Percentiles rank a stretch among this genome's conserved stretches.
These are phyloP conservation scores for Eilema sororculum DNA, from an alignment of 2,888 invertebrate genomes.

Conservation along the genomic window DNA sequence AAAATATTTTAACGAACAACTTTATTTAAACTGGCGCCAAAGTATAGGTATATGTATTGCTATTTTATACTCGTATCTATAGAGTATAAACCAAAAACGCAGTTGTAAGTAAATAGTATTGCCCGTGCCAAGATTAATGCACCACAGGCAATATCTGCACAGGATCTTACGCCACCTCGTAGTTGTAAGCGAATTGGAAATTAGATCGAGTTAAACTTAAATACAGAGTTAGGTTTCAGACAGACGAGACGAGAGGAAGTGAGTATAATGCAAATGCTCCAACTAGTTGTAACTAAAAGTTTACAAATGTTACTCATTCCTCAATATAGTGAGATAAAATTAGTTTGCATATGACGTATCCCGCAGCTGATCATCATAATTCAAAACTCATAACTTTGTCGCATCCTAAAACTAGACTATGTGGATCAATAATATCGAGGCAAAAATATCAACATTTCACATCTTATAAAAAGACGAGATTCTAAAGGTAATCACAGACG, in stretches of 20 bases:
- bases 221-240: slow-evolving; percentile 40
- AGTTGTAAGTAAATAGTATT: too few relatives aligned
- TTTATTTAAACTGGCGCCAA: too few relatives aligned
- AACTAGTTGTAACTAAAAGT: slow-evolving; percentile 31
- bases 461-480: background rate
- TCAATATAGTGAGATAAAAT: slow-evolving; percentile 41
- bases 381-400: slow-evolving; percentile 22
- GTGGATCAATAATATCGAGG: slow-evolving; percentile 11
- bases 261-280: slow-evolving; percentile 20
- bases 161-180: slow-evolving; percentile 43
- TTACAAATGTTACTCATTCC: slow-evolving; percentile 45
- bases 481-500: background rate
- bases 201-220: slow-evolving; percentile 50
- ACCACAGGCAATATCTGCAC: slow-evolving; percentile 43
- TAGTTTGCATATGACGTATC: slow-evolving; percentile 38
- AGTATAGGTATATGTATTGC: too few relatives aligned
- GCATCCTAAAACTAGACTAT: slow-evolving; percentile 20
- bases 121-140: slow-evolving; percentile 27
- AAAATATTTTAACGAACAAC: too few relatives aligned
- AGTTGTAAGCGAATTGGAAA: slow-evolving; percentile 49
- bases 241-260: slow-evolving; percentile 16
- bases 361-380: slow-evolving; percentile 46
- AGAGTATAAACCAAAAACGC: too few relatives aligned
- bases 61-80: too few relatives aligned
- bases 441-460: slow-evolving; percentile 8